A percentile compares a stretch with the other conserved stretches of the same genome.
These are phyloP conservation scores for Myzus persicae DNA, from an alignment of 1,140 invertebrate genomes.

Conservation along the genomic window DNA sequence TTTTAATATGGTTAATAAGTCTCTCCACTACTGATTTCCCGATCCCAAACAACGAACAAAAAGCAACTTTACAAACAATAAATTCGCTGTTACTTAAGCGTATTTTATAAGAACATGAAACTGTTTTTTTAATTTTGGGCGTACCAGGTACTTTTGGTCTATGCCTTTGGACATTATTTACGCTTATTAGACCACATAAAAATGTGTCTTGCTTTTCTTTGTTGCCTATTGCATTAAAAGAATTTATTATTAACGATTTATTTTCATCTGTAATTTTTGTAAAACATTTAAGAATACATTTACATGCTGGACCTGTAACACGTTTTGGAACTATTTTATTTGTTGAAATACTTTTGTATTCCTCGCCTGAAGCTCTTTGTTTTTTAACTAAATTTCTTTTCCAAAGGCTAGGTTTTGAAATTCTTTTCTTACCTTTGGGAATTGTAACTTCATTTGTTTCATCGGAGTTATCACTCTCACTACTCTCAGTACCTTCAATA, in stretches of 20 bases:
- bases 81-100: too few relatives aligned
- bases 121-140: too few relatives aligned
- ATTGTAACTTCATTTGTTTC: not conserved
- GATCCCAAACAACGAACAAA: not conserved
- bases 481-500: not conserved
- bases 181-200: not conserved
- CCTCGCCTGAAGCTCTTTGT: not conserved
- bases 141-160: too few relatives aligned
- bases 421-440: not conserved
- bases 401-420: not conserved
- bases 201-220: not conserved
- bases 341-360: not conserved
- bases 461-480: not conserved
- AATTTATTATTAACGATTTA: not conserved
- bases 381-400: not conserved
- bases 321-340: not conserved
- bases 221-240: not conserved
- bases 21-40: not conserved
- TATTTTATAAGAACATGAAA: too few relatives aligned
- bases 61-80: not conserved
- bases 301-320: not conserved
- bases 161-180: not conserved
- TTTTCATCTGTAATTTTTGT: not conserved
- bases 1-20: not conserved
- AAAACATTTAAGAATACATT: not conserved